phyloP scores from a whole-genome alignment of 2,113 vertebrate species.

The Pyrgilauda ruficollis region DNA sequence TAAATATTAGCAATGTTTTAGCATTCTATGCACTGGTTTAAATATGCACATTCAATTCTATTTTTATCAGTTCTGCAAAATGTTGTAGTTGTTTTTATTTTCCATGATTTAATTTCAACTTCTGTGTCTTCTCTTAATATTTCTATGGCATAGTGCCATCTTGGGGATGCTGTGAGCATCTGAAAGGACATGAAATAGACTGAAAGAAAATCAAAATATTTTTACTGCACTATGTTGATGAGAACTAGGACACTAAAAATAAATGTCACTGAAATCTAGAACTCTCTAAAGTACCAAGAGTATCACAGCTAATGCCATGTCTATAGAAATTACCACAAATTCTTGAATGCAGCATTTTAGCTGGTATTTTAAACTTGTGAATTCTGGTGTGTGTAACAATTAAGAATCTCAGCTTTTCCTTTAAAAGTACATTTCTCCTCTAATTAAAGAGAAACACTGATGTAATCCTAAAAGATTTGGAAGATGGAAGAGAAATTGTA shows the following conservation, averaged over 20 bases:
- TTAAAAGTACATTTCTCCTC: not conserved
- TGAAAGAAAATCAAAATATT: not conserved
- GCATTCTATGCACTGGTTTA: not conserved
- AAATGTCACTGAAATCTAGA: not conserved
- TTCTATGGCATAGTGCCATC: conserved; percentile 54
- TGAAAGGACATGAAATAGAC: not conserved
- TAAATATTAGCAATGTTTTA: not conserved
- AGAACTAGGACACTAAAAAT: not conserved
- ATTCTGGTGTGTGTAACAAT: not conserved
- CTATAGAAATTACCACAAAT: not conserved
- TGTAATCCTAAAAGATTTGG: not conserved
- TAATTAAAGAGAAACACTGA: not conserved
- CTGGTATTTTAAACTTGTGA: not conserved
- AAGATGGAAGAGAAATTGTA: not conserved
- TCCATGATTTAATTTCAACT: not conserved
- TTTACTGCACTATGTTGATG: not conserved
- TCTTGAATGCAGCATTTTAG: not conserved
- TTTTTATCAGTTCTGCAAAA: not conserved
- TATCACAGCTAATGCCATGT: not conserved
- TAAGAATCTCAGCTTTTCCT: not conserved
- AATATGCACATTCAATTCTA: not conserved
- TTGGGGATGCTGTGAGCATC: conserved; percentile 32
- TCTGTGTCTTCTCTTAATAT: not conserved
- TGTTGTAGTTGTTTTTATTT: not conserved
- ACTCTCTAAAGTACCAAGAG: not conserved